phyloP scores from a whole-genome alignment of 2,888 invertebrate species.

The Cordilura impudica region DNA sequence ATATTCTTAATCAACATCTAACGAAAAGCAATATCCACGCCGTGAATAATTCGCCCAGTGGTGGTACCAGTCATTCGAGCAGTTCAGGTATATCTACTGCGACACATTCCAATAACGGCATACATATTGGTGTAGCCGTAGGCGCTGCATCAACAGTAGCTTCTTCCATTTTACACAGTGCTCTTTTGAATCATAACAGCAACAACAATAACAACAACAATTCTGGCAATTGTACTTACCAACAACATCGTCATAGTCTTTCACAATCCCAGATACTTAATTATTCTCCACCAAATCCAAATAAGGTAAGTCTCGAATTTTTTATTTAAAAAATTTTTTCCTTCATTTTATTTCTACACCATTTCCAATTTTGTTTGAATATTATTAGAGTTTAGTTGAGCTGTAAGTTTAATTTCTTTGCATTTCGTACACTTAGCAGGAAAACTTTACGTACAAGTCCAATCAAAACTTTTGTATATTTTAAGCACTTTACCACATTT shows the following conservation, averaged over 20 bases:
- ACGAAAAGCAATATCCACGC: slow-evolving; percentile 30
- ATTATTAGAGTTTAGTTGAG: too few species aligned
- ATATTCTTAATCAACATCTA: slow-evolving; percentile 29
- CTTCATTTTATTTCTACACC: slow-evolving; percentile 1
- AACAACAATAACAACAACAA: slow-evolving; percentile 29
- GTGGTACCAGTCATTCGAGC: slow-evolving; percentile 19
- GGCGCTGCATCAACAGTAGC: slow-evolving; percentile 49
- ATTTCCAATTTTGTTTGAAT: background rate
- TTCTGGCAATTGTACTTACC: slow-evolving; percentile 52
- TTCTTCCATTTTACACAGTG: slow-evolving; percentile 48
- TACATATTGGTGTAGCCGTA: slow-evolving; percentile 54
- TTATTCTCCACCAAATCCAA: slow-evolving; percentile 60
- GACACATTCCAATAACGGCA: slow-evolving; percentile 57
- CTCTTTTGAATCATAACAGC: slow-evolving; percentile 16
- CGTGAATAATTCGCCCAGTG: slow-evolving; percentile 55
- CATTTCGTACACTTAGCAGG: too few species aligned
- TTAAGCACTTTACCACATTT: too few species aligned
- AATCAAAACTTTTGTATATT: too few species aligned
- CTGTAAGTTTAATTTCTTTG: too few species aligned
- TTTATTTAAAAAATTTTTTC: background rate
- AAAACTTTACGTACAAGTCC: too few species aligned
- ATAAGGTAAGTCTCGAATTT: slow-evolving; percentile 48
- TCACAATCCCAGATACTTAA: slow-evolving; percentile 55
- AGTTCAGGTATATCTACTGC: slow-evolving; percentile 24
- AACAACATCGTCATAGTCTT: slow-evolving; percentile 53